A percentile compares a stretch with the other conserved stretches of the same genome.
phyloP scores from a whole-genome alignment of 2,113 vertebrate genomes.

The Prionailurus bengalensis region DNA sequence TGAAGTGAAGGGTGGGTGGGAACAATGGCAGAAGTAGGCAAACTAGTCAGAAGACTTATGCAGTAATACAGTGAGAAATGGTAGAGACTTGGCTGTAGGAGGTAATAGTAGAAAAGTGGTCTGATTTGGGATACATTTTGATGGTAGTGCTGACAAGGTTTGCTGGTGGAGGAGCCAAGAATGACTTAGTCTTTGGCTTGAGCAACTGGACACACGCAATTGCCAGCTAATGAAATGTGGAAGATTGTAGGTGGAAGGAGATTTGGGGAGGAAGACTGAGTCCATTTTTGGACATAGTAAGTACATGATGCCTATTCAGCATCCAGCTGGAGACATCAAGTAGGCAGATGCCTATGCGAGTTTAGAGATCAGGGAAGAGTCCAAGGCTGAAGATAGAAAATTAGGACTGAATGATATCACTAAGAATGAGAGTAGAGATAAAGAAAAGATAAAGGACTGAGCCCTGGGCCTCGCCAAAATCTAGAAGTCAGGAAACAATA shows the following conservation, averaged over 20 bases:
- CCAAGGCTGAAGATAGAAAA: neutral
- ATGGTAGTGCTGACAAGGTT: neutral
- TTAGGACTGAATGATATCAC: neutral
- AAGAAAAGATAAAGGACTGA: neutral
- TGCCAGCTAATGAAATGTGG: neutral
- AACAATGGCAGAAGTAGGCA: neutral
- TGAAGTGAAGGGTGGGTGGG: neutral
- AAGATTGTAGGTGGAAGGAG: conserved; percentile 11
- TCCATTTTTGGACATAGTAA: neutral
- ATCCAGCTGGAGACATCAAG: neutral
- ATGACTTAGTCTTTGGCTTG: conserved; percentile 56
- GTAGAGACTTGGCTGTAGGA: neutral
- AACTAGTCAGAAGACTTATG: neutral
- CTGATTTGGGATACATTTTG: neutral
- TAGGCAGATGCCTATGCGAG: neutral
- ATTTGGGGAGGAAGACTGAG: neutral
- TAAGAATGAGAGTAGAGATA: neutral
- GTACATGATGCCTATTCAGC: neutral
- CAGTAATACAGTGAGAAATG: neutral
- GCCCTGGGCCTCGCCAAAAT: neutral
- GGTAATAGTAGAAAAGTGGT: neutral
- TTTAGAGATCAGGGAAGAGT: neutral
- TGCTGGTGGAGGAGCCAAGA: neutral
- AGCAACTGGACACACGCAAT: neutral
- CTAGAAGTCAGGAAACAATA: neutral